Evolutionary conservation across 2,113 vertebrate genomes (phyloP).

Genomic region (Bambusicola thoracicus): DNA sequence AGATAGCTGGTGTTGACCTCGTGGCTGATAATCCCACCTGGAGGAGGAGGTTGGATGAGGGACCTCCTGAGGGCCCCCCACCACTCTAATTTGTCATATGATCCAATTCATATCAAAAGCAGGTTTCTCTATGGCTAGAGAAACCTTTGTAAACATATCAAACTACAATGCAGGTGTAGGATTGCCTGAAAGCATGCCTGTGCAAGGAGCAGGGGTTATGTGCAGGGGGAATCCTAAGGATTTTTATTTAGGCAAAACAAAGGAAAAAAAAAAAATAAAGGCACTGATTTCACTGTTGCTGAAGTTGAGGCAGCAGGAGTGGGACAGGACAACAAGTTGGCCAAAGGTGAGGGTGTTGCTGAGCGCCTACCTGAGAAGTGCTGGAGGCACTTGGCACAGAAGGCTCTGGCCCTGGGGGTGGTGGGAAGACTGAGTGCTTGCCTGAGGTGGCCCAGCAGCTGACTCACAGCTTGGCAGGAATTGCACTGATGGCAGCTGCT

Average conservation of each 20-base stretch:
- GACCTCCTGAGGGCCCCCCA: not conserved
- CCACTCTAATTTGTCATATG: not conserved
- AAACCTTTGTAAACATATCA: not conserved
- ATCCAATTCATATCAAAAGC: not conserved
- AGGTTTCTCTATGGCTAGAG: not conserved
- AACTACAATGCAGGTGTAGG: not conserved
- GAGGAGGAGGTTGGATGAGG: not conserved
- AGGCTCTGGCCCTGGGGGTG: not conserved
- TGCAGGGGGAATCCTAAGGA: not conserved
- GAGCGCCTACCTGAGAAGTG: not conserved
- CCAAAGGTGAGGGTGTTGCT: conserved; percentile 42
- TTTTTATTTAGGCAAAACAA: not conserved
- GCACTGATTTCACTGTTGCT: not conserved
- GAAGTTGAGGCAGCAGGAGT: conserved; percentile 31
- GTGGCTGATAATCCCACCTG: not conserved
- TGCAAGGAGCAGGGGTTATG: not conserved
- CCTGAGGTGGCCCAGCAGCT: not conserved
- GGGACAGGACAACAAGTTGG: not conserved
- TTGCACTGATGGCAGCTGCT: not conserved
- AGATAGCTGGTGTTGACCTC: not conserved
- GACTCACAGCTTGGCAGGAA: not conserved
- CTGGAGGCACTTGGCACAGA: not conserved
- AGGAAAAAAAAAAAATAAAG: not conserved
- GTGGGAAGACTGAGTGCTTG: not conserved
- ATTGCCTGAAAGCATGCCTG: not conserved